Percentiles rank a stretch among this genome's conserved stretches.
These are phyloP conservation scores for Xestia xanthographa DNA, from an alignment of 2,888 invertebrate species.

Conservation along the genomic window DNA sequence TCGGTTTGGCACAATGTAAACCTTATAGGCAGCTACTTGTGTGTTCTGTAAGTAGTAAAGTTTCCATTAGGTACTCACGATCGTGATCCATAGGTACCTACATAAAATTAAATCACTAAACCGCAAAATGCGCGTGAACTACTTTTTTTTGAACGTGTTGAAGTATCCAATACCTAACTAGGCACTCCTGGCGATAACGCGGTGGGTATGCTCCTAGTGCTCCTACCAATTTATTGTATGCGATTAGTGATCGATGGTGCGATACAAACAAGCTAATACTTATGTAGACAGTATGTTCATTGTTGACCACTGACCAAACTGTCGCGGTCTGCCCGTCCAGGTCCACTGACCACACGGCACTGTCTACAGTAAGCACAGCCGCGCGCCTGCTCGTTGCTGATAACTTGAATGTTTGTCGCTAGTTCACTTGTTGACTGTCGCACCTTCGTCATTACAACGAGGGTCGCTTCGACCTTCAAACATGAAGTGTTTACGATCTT, in stretches of 20 bases:
- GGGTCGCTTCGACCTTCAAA: not conserved
- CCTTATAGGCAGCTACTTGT: not conserved
- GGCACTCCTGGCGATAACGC: not conserved
- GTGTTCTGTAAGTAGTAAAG: not conserved
- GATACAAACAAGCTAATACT: not conserved
- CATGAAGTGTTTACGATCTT: not conserved
- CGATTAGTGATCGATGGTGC: not conserved
- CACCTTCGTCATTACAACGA: not conserved
- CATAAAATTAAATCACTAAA: constrained; percentile 8
- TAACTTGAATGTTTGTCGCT: constrained; percentile 8
- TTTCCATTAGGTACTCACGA: constrained; percentile 9
- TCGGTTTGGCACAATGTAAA: not conserved
- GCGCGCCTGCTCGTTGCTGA: constrained; percentile 5
- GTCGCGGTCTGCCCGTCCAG: not conserved
- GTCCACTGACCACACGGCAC: not conserved
- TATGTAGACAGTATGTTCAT: not conserved
- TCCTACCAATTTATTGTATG: not conserved
- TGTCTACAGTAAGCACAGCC: not conserved
- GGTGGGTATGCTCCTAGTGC: not conserved
- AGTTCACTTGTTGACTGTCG: not conserved
- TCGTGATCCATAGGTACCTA: not conserved
- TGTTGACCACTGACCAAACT: not conserved
- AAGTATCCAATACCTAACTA: not conserved
- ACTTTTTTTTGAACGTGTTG: constrained; percentile 12
- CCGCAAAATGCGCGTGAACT: constrained; percentile 3